These are phyloP conservation scores for Erethizon dorsatum DNA, from an alignment of 2,797 vertebrate genomes.

Conservation along the genomic window DNA sequence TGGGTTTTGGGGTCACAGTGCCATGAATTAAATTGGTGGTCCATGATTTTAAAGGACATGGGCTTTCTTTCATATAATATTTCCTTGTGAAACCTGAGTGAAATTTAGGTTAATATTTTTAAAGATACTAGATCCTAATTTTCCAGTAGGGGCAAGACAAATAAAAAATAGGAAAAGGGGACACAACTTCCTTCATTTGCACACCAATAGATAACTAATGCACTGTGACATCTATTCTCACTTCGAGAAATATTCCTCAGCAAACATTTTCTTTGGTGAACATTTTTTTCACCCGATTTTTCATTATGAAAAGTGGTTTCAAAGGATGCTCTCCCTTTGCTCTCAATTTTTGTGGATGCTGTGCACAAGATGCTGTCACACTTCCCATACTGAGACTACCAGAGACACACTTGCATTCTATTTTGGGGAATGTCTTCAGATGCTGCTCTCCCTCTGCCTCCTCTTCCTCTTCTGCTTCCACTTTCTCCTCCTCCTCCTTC, in stretches of 20 bases:
- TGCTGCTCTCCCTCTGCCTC: neutral
- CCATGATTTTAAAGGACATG: neutral
- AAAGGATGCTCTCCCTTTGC: neutral
- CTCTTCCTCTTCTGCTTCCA: neutral
- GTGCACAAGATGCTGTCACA: neutral
- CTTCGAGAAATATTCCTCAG: neutral
- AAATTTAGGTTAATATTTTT: neutral
- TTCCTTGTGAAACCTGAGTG: slow-evolving; percentile 44
- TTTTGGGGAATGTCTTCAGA: neutral
- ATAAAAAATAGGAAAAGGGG: neutral
- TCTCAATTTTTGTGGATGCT: neutral
- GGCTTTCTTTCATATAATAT: slow-evolving; percentile 32
- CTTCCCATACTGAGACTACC: neutral
- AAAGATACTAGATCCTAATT: neutral
- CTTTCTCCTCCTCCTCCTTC: neutral
- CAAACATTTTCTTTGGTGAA: neutral
- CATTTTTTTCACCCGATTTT: neutral
- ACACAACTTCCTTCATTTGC: neutral
- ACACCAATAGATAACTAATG: neutral
- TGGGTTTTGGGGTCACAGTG: neutral
- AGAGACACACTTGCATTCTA: neutral
- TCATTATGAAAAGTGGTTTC: neutral
- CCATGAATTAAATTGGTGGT: neutral
- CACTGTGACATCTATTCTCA: neutral
- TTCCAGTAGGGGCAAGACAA: slow-evolving; percentile 40